Evolutionary conservation across 2,888 invertebrate species (phyloP), one percentile per base, ranked within the genome.

Genomic region (Ormyrus thymus): DNA sequence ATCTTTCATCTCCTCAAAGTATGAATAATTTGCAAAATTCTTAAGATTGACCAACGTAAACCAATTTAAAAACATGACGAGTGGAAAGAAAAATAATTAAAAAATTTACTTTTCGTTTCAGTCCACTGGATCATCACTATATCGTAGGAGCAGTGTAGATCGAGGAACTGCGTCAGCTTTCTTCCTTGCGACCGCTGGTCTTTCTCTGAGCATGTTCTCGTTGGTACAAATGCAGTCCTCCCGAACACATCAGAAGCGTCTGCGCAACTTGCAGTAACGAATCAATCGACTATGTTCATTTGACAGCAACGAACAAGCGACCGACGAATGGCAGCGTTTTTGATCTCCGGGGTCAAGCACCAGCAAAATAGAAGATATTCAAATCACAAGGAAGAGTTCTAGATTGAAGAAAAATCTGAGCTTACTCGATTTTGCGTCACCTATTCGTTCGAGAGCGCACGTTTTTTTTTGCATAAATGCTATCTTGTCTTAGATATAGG

Each of bases 161-260:
- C 85, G 86, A 8, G 85, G 86, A 8, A 81, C 82, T 5, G 85
- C 84, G 48, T 88, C 88, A 6, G 89, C 89, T 0, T 66, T 85
- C n/a, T 64, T 88, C 13, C 83, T 89, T 6, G 88, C 89, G 7
- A 86, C 88, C 4, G 82, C 87, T n/a, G 89, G 89, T 48, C 76
- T 89, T 0, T 88, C 89, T 6, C 81, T 89, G 73, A 88, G 88
- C 73, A 83, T 89, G 83, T 89, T 89, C 77, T 88, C 89, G n/a
- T 80, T 89, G 58, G 86, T 84, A 15, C 88, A 89, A 72, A 86
- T 89, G 89, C 81, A 86, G 45, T 82, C 86, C 8, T 84, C 85
- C 2, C 83, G 86, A 10, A 83, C 85, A 48, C 83, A 85, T 8
- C 84, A 85, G 5, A 79, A 78, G 65, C 86, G 84, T 58, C 71